A percentile compares a stretch with the other conserved stretches of the same genome.
These are phyloP conservation scores for Ectemnius cavifrons DNA, from an alignment of 2,888 invertebrate genomes.

Conservation along the genomic window DNA sequence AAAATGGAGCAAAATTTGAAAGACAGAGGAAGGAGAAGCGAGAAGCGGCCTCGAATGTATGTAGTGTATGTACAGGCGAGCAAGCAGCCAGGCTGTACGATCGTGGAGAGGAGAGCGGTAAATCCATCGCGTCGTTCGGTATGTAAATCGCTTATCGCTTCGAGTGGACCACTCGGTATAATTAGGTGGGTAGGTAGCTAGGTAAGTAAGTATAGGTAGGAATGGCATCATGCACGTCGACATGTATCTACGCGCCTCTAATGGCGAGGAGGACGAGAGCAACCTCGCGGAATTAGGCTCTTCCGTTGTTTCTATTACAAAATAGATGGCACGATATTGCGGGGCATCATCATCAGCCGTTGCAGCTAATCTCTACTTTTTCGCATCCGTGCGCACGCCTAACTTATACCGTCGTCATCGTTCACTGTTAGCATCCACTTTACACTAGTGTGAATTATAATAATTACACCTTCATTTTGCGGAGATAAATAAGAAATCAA, in stretches of 20 bases:
- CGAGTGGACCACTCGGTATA: slow-evolving; percentile 75
- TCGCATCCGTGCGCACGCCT: slow-evolving; percentile 35
- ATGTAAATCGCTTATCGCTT: slow-evolving; percentile 77
- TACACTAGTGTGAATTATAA: too few relatives aligned
- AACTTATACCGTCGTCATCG: too few relatives aligned
- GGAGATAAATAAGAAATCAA: too few relatives aligned
- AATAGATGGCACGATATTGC: slow-evolving; percentile 76
- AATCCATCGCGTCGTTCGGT: slow-evolving; percentile 73
- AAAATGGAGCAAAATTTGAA: slow-evolving; percentile 54
- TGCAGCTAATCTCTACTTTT: slow-evolving; percentile 58
- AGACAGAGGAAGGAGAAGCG: background rate
- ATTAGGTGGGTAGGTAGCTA: slow-evolving; percentile 72
- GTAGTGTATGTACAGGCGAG: slow-evolving; percentile 20
- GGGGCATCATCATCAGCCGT: slow-evolving; percentile 58
- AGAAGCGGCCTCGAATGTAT: background rate
- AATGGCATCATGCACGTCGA: slow-evolving; percentile 64
- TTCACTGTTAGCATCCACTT: too few relatives aligned
- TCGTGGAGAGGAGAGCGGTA: slow-evolving; percentile 63
- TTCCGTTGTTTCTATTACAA: slow-evolving; percentile 78
- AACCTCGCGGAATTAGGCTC: slow-evolving; percentile 75
- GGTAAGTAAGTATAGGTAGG: slow-evolving; percentile 68
- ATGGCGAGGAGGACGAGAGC: slow-evolving; percentile 70
- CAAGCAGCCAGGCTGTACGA: slow-evolving; percentile 27
- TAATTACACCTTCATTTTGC: too few relatives aligned
- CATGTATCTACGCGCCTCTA: slow-evolving; percentile 69